Percentiles rank a stretch among this genome's conserved stretches.
Conservation (phyloP, 2,888 invertebrate species). For the Strigamia maritima region DNA sequence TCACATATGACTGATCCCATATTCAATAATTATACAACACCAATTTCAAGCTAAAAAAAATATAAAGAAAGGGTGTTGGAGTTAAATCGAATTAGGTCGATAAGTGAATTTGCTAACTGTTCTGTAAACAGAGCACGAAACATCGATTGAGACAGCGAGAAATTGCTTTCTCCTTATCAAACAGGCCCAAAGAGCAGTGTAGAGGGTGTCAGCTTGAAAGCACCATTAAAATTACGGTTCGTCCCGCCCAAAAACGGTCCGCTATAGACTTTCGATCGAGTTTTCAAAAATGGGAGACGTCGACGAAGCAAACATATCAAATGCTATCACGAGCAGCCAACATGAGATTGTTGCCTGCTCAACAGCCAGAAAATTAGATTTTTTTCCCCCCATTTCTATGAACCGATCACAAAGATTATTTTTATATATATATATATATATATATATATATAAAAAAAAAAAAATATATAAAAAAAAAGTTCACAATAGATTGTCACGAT, state of each 20-base stretch:
- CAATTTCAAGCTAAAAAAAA: too few species aligned
- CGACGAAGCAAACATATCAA: not conserved
- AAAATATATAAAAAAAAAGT: too few species aligned
- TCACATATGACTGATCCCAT: too few species aligned
- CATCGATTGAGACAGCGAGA: not conserved
- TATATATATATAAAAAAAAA: too few species aligned
- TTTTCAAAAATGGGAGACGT: not conserved
- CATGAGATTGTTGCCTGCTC: not conserved
- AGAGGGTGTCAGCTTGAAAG: not conserved
- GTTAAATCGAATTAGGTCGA: not conserved
- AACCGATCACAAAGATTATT: too few species aligned
- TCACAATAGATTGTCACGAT: too few species aligned
- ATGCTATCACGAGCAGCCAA: not conserved
- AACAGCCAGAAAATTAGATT: not conserved
- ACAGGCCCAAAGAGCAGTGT: not conserved
- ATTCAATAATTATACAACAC: too few species aligned
- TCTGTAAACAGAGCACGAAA: slow-evolving; percentile 7
- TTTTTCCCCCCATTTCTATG: not conserved
- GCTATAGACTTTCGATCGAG: not conserved
- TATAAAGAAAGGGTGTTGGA: not conserved
- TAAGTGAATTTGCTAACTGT: slow-evolving; percentile 1
- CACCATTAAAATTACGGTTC: not conserved
- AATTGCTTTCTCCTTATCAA: slow-evolving; percentile 7
- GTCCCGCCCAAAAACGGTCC: not conserved
- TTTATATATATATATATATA: too few species aligned